These are phyloP conservation scores for Drosophila putrida DNA, from an alignment of 2,888 invertebrate species.

Conservation along the genomic window DNA sequence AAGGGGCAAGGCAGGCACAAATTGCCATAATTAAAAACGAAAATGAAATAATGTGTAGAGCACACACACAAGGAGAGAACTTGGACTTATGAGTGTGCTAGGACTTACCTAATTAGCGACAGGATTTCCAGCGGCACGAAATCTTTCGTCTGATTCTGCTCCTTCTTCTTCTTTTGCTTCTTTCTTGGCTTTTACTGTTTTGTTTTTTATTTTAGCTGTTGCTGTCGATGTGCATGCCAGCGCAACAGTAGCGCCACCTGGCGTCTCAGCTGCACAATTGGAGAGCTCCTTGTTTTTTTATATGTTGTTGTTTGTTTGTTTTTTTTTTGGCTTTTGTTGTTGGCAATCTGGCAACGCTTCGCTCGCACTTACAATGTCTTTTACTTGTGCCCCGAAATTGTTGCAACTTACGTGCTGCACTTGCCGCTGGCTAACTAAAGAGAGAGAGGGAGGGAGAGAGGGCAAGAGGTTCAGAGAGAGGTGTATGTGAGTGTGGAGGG, in stretches of 20 bases:
- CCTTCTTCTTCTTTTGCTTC: neutral
- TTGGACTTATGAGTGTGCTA: slow-evolving; percentile 14
- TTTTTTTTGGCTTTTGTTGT: slow-evolving; percentile 26
- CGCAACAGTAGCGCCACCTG: slow-evolving; percentile 42
- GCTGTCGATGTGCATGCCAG: slow-evolving; percentile 32
- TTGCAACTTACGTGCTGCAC: slow-evolving; percentile 64
- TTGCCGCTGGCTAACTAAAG: slow-evolving; percentile 34
- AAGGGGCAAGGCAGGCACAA: slow-evolving; percentile 21
- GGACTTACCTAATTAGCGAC: slow-evolving; percentile 69
- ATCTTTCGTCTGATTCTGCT: slow-evolving; percentile 29
- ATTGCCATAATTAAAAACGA: slow-evolving; percentile 64
- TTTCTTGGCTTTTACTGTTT: slow-evolving; percentile 31
- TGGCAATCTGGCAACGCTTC: slow-evolving; percentile 61
- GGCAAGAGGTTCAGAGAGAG: neutral
- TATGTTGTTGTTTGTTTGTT: slow-evolving; percentile 5
- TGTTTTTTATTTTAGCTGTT: slow-evolving; percentile 12
- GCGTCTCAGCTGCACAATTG: slow-evolving; percentile 23
- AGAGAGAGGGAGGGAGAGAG: slow-evolving; percentile 9
- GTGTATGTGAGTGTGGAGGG: slow-evolving; percentile 5
- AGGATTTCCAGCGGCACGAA: slow-evolving; percentile 65
- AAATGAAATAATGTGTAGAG: slow-evolving; percentile 62
- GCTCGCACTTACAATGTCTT: slow-evolving; percentile 48
- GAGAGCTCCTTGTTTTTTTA: slow-evolving; percentile 6
- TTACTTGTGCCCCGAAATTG: slow-evolving; percentile 43
- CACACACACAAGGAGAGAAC: slow-evolving; percentile 5